phyloP scores from a whole-genome alignment of 2,888 invertebrate genomes.

The Lithophane ornitopus region DNA sequence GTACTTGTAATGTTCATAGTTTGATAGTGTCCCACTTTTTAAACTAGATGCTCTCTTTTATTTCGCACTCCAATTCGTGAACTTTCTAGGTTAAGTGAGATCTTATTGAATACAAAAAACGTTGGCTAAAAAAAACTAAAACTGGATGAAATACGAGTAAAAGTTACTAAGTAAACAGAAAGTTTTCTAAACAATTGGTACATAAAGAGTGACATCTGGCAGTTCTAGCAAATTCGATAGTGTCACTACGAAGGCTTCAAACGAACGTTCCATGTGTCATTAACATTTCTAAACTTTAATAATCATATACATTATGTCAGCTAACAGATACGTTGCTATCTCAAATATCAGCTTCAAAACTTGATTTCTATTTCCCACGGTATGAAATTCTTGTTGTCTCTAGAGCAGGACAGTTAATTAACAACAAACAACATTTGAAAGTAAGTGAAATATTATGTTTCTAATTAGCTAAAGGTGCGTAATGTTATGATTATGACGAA shows the following conservation, averaged over 20 bases:
- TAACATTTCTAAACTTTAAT: slow-evolving; percentile 45
- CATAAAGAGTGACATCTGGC: slow-evolving; percentile 27
- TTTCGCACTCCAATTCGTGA: slow-evolving; percentile 10
- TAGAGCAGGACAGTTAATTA: slow-evolving; percentile 37
- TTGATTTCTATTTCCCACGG: slow-evolving; percentile 59
- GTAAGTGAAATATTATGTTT: slow-evolving; percentile 35
- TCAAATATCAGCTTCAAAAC: slow-evolving; percentile 29
- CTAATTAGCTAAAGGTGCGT: slow-evolving; percentile 35
- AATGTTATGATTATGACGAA: slow-evolving; percentile 33
- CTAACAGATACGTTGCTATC: slow-evolving; percentile 19
- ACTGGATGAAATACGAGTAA: slow-evolving; percentile 27
- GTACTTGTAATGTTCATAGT: not conserved
- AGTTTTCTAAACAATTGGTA: slow-evolving; percentile 26
- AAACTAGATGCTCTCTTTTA: slow-evolving; percentile 12
- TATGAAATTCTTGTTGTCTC: slow-evolving; percentile 27
- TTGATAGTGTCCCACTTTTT: slow-evolving; percentile 15
- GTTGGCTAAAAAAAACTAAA: slow-evolving; percentile 16
- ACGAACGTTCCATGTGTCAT: slow-evolving; percentile 19
- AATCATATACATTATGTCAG: slow-evolving; percentile 36
- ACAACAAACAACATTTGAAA: slow-evolving; percentile 41
- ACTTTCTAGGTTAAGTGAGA: slow-evolving; percentile 26
- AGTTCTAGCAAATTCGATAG: slow-evolving; percentile 34
- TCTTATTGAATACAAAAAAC: slow-evolving; percentile 22
- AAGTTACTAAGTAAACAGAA: slow-evolving; percentile 29
- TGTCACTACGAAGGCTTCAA: not conserved